Conservation (phyloP, 1,140 invertebrate genomes). For the Drosophila erecta region DNA sequence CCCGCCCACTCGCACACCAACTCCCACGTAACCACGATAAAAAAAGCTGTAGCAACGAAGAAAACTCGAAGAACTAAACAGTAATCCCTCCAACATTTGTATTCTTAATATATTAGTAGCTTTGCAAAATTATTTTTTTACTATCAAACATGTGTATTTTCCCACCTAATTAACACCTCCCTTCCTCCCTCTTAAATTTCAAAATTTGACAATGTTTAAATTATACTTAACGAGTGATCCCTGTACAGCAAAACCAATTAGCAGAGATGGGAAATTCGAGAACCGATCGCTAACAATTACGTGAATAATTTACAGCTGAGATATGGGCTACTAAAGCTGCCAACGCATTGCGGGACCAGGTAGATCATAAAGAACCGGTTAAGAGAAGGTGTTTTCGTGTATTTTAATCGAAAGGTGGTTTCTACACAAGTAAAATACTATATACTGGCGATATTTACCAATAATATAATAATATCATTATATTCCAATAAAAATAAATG, state of each 20-base stretch:
- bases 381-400: constrained; percentile 22
- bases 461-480: background rate
- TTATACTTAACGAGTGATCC: constrained; percentile 6
- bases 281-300: constrained; percentile 71
- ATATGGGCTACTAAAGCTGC: constrained; percentile 59
- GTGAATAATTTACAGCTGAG: constrained; percentile 73
- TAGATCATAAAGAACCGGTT: constrained; percentile 58
- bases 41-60: constrained; percentile 19
- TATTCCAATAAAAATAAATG: background rate
- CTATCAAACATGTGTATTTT: no score
- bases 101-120: no score
- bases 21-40: constrained; percentile 15
- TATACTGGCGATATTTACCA: background rate
- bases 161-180: no score
- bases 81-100: constrained; percentile 23
- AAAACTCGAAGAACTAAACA: constrained; percentile 30
- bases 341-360: constrained; percentile 54
- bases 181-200: no score
- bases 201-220: background rate
- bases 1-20: constrained; percentile 37
- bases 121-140: no score
- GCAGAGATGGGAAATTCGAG: constrained; percentile 62
- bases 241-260: constrained; percentile 56
- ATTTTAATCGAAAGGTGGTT: constrained; percentile 8
- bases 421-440: constrained; percentile 9